Evolutionary conservation across 2,113 vertebrate genomes (phyloP).

Genomic region (Callithrix jacchus): DNA sequence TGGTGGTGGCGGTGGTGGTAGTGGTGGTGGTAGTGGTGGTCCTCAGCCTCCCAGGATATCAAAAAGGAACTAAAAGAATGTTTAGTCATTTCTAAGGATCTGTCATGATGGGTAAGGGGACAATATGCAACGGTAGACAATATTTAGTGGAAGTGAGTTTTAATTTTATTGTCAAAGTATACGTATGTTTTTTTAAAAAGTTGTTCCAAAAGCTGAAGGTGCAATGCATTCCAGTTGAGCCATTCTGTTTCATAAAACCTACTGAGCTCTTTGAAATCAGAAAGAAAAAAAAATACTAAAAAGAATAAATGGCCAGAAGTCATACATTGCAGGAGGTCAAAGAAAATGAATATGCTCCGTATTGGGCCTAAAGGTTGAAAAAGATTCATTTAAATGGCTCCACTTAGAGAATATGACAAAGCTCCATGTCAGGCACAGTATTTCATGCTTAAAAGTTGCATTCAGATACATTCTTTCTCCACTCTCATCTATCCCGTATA

Average conservation of each 20-base stretch:
- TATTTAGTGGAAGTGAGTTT: not conserved
- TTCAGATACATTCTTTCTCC: constrained; percentile 47
- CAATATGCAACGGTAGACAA: not conserved
- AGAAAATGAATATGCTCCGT: constrained; percentile 65
- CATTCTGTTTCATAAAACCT: constrained; percentile 55
- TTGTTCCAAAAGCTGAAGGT: constrained; percentile 6
- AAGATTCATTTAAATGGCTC: constrained; percentile 70
- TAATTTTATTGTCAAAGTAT: constrained; percentile 1
- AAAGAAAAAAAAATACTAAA: not conserved
- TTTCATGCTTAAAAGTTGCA: constrained; percentile 58
- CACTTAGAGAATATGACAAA: constrained; percentile 65
- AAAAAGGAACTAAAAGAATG: not conserved
- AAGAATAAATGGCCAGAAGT: constrained; percentile 55
- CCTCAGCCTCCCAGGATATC: not conserved
- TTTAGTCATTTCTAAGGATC: not conserved
- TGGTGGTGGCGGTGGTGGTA: not conserved
- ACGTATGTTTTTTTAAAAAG: not conserved
- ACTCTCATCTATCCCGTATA: not conserved
- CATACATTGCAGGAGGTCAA: constrained; percentile 42
- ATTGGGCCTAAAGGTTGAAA: constrained; percentile 59
- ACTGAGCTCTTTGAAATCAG: constrained; percentile 54
- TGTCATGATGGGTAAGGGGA: not conserved
- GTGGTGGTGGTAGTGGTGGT: too few species aligned
- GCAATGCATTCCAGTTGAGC: not conserved
- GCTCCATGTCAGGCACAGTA: constrained; percentile 31